Evolutionary conservation across 2,797 vertebrate genomes (phyloP), one percentile per base, ranked within the genome.

Genomic region (Alosa sapidissima): DNA sequence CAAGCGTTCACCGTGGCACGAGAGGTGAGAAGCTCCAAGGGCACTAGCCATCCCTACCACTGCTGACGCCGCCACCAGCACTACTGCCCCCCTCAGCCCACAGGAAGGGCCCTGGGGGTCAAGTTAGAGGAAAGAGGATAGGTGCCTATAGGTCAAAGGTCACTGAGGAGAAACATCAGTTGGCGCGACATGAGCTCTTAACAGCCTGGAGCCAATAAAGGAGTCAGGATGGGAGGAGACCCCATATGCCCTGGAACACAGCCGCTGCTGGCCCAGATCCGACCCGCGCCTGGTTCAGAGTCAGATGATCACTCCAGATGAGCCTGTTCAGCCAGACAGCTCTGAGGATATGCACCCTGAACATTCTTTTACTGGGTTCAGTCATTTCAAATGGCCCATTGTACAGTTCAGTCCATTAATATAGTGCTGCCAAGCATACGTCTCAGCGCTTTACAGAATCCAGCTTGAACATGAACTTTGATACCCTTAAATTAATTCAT

Each of bases 61-160:
- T 54, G 52, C 52, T 5, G 13, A 19, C 52, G 21, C 68, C 33
- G 3, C 24, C 16, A 19, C 36, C 16, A 21, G 19, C 36, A 47
- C 36, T 60, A 55, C 65, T 36, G 81, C 14, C 48, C 41, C 28
- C 45, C 16, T 41, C 72, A 81, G 11, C 54, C 41, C 86, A 81
- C 82, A 87, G 82, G 72, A 58, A 52, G 49, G 10, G 41, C 52
- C 2, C 10, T 58, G 52, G 49, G 81, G 55, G 41, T 1, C 24
- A 0, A 24, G 24, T 13, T 68, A 78, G 83, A 48, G 65, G 41
- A 81, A 41, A 48, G 81, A 82, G 81, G 81, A 84, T 89, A 91
- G 90, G 88, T 92, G 90, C 87, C 91, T 91, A 91, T 36, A 88
- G 92, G 91, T 92, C 91, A 90, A 88, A 82, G 88, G 84, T 88